These are phyloP conservation scores for Dendroctonus ponderosae DNA, from an alignment of 1,140 invertebrate species.

Conservation along the genomic window DNA sequence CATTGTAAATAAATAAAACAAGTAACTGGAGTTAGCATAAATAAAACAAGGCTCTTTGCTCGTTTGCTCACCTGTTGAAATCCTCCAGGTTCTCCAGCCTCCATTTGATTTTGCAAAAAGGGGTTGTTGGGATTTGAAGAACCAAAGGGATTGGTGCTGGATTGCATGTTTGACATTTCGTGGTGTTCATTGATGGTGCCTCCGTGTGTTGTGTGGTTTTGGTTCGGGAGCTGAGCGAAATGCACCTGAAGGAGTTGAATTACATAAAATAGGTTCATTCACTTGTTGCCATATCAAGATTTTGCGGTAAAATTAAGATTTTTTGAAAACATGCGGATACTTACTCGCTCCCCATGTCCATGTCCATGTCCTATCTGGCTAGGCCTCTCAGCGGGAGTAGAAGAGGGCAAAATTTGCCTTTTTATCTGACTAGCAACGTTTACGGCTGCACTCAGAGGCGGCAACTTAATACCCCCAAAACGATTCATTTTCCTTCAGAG, in stretches of 20 bases:
- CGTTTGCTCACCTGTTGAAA: constrained; percentile 20
- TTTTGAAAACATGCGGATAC: constrained; percentile 1
- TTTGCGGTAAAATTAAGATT: not conserved
- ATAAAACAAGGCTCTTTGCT: too few relatives aligned
- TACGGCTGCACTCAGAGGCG: constrained; percentile 70
- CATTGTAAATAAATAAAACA: too few relatives aligned
- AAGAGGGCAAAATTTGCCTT: constrained; percentile 73
- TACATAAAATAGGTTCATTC: not conserved
- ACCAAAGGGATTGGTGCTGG: constrained; percentile 42
- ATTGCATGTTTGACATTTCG: constrained; percentile 55
- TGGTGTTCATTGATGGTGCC: constrained; percentile 58
- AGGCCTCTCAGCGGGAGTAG: constrained; percentile 31
- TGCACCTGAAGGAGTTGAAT: constrained; percentile 36
- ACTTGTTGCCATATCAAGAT: not conserved
- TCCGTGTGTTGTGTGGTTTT: constrained; percentile 59
- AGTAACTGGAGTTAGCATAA: too few relatives aligned
- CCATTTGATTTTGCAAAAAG: constrained; percentile 38
- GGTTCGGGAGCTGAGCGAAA: constrained; percentile 54
- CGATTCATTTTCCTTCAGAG: constrained; percentile 53
- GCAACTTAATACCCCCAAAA: constrained; percentile 63
- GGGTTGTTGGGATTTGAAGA: constrained; percentile 32
- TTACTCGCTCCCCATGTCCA: constrained; percentile 43
- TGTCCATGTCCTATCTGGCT: constrained; percentile 36
- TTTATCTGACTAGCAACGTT: constrained; percentile 79
- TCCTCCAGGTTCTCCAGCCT: not conserved